Conservation (phyloP, 1,140 invertebrate species). For the silkworm (Bombyx mori) region ASM3026992v2 NC_085112.1:4687501-4688000, state of each 20-base stretch:
- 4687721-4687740: constrained; percentile 13
- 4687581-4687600: constrained; percentile 1
- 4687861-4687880: too few relatives aligned
- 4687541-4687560: not conserved
- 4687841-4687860: not conserved
- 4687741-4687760: constrained; percentile 17
- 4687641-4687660: constrained; percentile 13
- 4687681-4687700: constrained; percentile 7
- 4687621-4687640: constrained; percentile 9
- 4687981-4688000: not conserved
- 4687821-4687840: not conserved
- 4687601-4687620: constrained; percentile 7
- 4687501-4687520: not conserved
- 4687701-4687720: constrained; percentile 10
- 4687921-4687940: constrained; percentile 3
- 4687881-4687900: too few relatives aligned
- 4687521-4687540: not conserved
- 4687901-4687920: too few relatives aligned
- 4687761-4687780: not conserved
- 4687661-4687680: constrained; percentile 7
- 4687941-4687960: not conserved
- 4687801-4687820: constrained; percentile 1
- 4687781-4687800: not conserved
- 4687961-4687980: not conserved
- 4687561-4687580: constrained; percentile 1